phyloP scores from a whole-genome alignment of 2,113 vertebrate genomes.

The Dolichotis patagonum region DNA sequence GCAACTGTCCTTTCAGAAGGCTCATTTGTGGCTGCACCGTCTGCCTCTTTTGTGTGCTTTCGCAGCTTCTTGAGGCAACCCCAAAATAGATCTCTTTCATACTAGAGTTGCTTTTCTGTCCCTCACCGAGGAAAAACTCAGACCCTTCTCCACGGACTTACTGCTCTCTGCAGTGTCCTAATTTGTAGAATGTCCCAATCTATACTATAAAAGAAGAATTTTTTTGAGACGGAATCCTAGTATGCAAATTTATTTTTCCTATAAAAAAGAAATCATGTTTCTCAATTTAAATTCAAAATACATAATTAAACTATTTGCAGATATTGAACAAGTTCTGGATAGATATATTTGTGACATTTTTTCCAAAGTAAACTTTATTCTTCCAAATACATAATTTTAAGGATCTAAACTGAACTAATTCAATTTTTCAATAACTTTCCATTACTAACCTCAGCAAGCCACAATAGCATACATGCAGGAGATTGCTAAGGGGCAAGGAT shows the following conservation, averaged over 20 bases:
- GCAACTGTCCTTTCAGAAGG: slow-evolving; percentile 59
- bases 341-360: background rate
- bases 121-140: background rate
- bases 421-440: background rate
- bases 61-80: slow-evolving; percentile 35
- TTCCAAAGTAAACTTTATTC: background rate
- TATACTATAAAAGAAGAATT: background rate
- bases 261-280: background rate
- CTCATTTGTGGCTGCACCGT: slow-evolving; percentile 62
- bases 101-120: background rate
- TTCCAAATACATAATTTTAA: background rate
- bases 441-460: background rate
- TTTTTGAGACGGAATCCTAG: slow-evolving; percentile 12
- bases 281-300: slow-evolving; percentile 42
- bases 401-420: background rate
- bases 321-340: background rate
- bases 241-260: background rate
- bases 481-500: background rate
- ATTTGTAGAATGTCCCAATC: background rate
- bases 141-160: background rate
- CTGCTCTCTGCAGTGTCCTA: background rate
- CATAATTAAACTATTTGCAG: slow-evolving; percentile 26
- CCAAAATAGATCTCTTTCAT: slow-evolving; percentile 32
- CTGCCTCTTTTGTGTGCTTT: slow-evolving; percentile 72
- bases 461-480: rapidly evolving